Percentiles rank a stretch among this genome's conserved stretches.
phyloP scores from a whole-genome alignment of 2,797 vertebrate genomes.

The Pelochelys cantorii region DNA sequence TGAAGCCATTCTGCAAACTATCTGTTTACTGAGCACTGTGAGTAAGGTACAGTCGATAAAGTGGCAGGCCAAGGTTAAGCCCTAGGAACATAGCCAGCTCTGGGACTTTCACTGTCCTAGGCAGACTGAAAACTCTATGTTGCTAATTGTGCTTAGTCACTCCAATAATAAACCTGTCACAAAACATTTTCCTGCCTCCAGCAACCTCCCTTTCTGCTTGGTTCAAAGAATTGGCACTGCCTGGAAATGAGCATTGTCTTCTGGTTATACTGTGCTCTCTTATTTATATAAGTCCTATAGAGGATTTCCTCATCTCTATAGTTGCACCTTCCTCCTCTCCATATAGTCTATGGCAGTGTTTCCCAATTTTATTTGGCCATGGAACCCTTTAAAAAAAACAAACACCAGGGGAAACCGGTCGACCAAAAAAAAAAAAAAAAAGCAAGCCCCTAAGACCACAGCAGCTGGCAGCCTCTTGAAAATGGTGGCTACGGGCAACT shows the following conservation, averaged over 20 bases:
- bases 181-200: neutral
- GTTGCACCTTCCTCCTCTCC: neutral
- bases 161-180: neutral
- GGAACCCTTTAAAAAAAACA: no score
- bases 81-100: neutral
- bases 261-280: neutral
- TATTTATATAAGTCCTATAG: neutral
- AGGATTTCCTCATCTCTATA: neutral
- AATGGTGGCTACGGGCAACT: no score
- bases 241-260: neutral
- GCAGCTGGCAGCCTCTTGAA: no score
- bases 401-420: no score
- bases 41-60: neutral
- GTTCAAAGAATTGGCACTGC: neutral
- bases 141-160: no score
- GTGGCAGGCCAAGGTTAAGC: neutral
- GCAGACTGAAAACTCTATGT: neutral
- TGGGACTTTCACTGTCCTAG: neutral
- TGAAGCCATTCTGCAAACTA: no score
- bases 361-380: no score
- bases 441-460: no score
- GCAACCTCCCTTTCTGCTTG: neutral
- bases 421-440: no score
- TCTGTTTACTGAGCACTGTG: neutral
- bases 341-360: no score